Conservation (phyloP, 2,113 vertebrate genomes). For the Nothobranchius kuhntae region DNA sequence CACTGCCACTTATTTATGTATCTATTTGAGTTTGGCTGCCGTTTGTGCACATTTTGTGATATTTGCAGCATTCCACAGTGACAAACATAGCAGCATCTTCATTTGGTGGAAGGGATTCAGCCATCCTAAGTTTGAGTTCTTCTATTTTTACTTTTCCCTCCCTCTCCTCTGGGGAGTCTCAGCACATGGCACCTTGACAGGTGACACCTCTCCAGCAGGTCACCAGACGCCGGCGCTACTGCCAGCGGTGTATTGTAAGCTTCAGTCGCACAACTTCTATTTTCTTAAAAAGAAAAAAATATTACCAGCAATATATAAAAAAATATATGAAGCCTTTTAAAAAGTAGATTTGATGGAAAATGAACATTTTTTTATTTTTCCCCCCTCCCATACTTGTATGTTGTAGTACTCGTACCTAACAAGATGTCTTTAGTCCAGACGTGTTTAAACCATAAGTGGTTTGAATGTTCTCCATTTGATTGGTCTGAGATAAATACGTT, state of each 20-base stretch:
- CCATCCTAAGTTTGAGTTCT: slow-evolving; percentile 38
- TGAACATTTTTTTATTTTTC: slow-evolving; percentile 75
- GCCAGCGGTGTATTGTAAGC: slow-evolving; percentile 81
- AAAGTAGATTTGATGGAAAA: slow-evolving; percentile 90
- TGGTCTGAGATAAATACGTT: slow-evolving; percentile 60
- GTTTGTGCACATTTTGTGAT: slow-evolving; percentile 68
- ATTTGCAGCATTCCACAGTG: slow-evolving; percentile 71
- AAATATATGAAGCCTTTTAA: slow-evolving; percentile 86
- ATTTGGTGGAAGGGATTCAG: slow-evolving; percentile 61
- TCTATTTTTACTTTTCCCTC: background rate
- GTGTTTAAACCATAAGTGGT: slow-evolving; percentile 59
- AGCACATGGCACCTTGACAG: slow-evolving; percentile 66
- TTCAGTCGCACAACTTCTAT: slow-evolving; percentile 82
- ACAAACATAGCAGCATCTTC: slow-evolving; percentile 63
- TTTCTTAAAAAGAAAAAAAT: slow-evolving; percentile 77
- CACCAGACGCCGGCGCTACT: slow-evolving; percentile 64
- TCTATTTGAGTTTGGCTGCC: slow-evolving; percentile 57
- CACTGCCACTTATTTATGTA: slow-evolving; percentile 70
- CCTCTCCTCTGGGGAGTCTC: slow-evolving; percentile 44
- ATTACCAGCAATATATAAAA: slow-evolving; percentile 82
- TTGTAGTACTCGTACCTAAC: slow-evolving; percentile 77
- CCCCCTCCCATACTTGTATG: slow-evolving; percentile 74
- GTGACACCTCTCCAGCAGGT: slow-evolving; percentile 63
- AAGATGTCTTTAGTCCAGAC: slow-evolving; percentile 73
- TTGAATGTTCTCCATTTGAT: slow-evolving; percentile 68